Conservation (phyloP, 2,888 invertebrate species). For the Diplolepis rosae region DNA sequence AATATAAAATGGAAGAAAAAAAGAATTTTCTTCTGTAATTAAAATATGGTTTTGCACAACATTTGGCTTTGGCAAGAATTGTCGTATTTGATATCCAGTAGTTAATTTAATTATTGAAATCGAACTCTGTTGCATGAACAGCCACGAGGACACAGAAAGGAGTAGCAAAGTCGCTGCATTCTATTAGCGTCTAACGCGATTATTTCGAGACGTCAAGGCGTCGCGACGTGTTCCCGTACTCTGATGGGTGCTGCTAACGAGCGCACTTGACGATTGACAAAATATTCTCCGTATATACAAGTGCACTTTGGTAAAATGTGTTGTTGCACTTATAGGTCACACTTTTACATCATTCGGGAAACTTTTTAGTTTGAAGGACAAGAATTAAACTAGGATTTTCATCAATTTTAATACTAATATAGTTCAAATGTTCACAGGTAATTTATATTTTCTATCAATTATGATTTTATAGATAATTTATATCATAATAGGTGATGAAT, state of each 20-base stretch:
- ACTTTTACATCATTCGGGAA: background rate
- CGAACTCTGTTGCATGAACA: background rate
- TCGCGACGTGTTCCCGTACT: conserved; percentile 51
- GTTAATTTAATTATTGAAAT: too few species aligned
- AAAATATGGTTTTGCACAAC: too few species aligned
- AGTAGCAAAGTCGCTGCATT: conserved; percentile 1
- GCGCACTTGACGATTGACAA: conserved; percentile 68
- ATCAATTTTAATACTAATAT: too few species aligned
- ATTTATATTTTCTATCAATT: too few species aligned
- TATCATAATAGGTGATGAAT: too few species aligned
- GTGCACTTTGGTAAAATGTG: conserved; percentile 24
- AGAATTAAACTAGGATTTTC: background rate
- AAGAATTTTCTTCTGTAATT: too few species aligned
- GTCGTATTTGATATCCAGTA: too few species aligned
- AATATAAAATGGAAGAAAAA: too few species aligned
- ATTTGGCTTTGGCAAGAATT: too few species aligned
- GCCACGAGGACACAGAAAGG: background rate
- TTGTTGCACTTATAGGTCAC: too few species aligned
- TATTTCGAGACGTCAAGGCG: conserved; percentile 63
- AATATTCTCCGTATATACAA: conserved; percentile 57
- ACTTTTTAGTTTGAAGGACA: background rate
- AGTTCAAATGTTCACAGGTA: too few species aligned
- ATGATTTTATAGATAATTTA: background rate
- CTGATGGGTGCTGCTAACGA: conserved; percentile 68
- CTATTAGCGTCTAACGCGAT: conserved; percentile 46